Evolutionary conservation across 2,888 invertebrate genomes (phyloP).

Genomic region (Sepioteuthis lessoniana): DNA sequence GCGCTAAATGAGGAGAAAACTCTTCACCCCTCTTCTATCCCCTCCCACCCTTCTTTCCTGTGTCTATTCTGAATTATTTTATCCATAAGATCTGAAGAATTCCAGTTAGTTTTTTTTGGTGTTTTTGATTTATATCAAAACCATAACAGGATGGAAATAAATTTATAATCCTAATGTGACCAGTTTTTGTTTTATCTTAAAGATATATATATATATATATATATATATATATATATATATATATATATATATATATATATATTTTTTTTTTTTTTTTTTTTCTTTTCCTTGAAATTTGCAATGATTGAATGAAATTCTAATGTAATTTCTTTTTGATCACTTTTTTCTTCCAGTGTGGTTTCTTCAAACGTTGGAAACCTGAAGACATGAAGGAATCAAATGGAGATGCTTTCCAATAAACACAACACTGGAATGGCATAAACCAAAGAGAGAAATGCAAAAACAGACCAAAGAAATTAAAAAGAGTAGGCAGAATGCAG

Average conservation of each 20-base stretch:
- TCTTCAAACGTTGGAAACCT: slow-evolving; percentile 68
- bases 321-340: not conserved
- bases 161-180: too few species aligned
- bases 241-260: not conserved
- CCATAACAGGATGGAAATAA: too few species aligned
- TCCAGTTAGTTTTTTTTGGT: too few species aligned
- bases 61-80: too few species aligned
- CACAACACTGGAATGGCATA: not conserved
- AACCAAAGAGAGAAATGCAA: not conserved
- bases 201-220: too few species aligned
- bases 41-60: too few species aligned
- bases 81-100: too few species aligned
- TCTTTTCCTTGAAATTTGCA: not conserved
- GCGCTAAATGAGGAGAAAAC: too few species aligned
- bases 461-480: not conserved
- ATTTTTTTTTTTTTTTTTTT: not conserved
- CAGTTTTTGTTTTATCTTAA: too few species aligned
- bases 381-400: slow-evolving; percentile 55
- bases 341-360: slow-evolving; percentile 67
- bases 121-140: too few species aligned
- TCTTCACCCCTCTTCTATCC: too few species aligned
- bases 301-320: not conserved
- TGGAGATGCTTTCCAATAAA: slow-evolving; percentile 25
- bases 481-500: not conserved
- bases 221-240: not conserved